Evolutionary conservation across 2,888 invertebrate genomes (phyloP), one percentile per base, ranked within the genome.

Genomic region (Melieria picta): DNA sequence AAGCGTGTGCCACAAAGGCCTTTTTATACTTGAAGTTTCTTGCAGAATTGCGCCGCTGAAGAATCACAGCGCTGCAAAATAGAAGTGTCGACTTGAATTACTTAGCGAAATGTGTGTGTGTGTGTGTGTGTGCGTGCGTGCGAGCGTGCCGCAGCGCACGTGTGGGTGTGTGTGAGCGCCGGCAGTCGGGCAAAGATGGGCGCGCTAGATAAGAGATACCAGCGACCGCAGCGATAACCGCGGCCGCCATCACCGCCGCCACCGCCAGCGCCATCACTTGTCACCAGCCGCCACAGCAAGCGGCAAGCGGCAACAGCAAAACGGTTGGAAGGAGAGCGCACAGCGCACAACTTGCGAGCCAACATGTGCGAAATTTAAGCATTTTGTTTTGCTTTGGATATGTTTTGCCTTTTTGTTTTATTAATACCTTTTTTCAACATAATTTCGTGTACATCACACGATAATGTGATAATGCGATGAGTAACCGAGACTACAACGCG

Each of bases 171-270:
- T 66, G 65, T 60, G 62, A 30, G 57, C 65, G 48, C 57, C 69
- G 30, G 16, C 67, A 65, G 69, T 1, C 30, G 78, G 77, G 76
- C 30, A 74, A 70, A 79, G 82, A 83, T 83, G 82, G 81, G 83
- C 81, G 83, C 81, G 79, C 81, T 81, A 82, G 82, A 82, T 82
- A 82, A 79, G 80, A 76, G 71, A 71, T 77, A 50, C 46, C 16
- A 30, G 30, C 65, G n/a, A 55, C 50, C 45, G 11, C 57, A 47
- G 11, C 66, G 43, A 46, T 47, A 70, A 52, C 56, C 11, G 30
- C 30, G 2, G 2, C 30, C 30, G 30, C 30, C 30, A 30, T 30
- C 30, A 30, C 30, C 30, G 30, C 30, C 30, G 30, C 2, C 30
- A 30, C 30, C 3, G 30, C 30, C 30, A 30, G 30, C 30, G 30